Evolutionary conservation across 1,140 invertebrate genomes (phyloP), one percentile per base, ranked within the genome.

Genomic region (Kradibia gibbosae): DNA sequence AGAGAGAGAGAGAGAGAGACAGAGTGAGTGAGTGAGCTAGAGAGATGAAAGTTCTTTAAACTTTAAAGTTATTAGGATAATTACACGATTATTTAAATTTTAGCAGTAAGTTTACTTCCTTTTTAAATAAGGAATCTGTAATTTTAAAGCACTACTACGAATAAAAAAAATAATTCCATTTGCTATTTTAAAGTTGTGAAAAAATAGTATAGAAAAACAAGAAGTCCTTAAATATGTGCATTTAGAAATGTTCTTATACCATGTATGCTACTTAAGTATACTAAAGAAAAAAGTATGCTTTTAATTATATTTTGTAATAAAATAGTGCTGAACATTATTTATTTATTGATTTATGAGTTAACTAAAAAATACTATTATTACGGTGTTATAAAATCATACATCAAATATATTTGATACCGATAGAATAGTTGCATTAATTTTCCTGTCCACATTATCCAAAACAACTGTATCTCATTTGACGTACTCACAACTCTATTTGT

Each of bases 1-100:
- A 67, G 25, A 48, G 45, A 31, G 57, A 60, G 25, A 28, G 7
- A 28, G n/a, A 60, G 57, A 60, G 67, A 22, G 28, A n/a, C 50
- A 57, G 53, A 15, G 34, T 42, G n/a, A n/a, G 53, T 39, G 25
- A 39, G 22, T 31, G 25, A 25, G 39, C 31, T 8, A 3, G 28
- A 45, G 28, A 25, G 48, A 67, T 5, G 3, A 8, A 62, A 15
- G 7, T 17, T 5, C 13, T 36, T 62, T 17, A 17, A 13, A 36
- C n/a, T n/a, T n/a, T n/a, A 31, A 62, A n/a, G 39, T 39, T 67
- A 67, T 67, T 67, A n/a, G 34, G 34, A 67, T 39, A 67, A 67
- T 67, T 67, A 67, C 8, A 25, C 11, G 36, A 67, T 65, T 67
- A 67, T 39, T 39, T 39, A 39, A 22, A 67, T 67, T 67, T 67